Conservation (phyloP, 2,113 vertebrate species). For the Trochalopteron elliotii region DNA sequence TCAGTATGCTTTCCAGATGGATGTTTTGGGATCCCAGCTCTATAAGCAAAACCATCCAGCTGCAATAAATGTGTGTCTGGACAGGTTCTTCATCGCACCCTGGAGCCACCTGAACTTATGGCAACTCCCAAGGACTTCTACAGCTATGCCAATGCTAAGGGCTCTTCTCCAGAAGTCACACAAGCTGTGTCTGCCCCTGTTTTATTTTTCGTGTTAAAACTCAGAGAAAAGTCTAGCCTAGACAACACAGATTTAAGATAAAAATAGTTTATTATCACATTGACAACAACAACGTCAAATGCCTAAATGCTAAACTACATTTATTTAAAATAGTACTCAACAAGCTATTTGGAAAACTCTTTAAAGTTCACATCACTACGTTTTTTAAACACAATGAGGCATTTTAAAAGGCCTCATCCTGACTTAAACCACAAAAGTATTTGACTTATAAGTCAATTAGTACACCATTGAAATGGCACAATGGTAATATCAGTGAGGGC, state of each 20-base stretch:
- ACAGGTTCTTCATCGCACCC: conserved; percentile 5
- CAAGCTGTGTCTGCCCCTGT: not conserved
- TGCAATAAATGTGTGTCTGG: conserved; percentile 27
- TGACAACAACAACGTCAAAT: not conserved
- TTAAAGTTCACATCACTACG: not conserved
- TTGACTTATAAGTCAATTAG: not conserved
- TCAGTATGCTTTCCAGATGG: conserved; percentile 37
- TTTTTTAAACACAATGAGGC: not conserved
- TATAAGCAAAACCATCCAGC: conserved; percentile 25
- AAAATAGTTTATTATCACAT: not conserved
- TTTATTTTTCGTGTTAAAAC: not conserved
- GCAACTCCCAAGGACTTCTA: not conserved
- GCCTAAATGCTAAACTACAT: not conserved
- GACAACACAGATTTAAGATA: not conserved
- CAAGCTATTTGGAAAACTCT: not conserved
- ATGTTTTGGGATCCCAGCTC: conserved; percentile 25
- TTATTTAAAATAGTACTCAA: not conserved
- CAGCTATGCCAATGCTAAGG: not conserved
- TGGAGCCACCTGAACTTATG: not conserved
- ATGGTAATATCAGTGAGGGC: not conserved
- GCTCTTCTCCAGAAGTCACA: not conserved
- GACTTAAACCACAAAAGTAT: not conserved
- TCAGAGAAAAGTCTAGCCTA: not conserved
- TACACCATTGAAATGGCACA: not conserved
- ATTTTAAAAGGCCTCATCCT: not conserved